phyloP scores from a whole-genome alignment of 2,888 invertebrate genomes.

The Metalampra italica region DNA sequence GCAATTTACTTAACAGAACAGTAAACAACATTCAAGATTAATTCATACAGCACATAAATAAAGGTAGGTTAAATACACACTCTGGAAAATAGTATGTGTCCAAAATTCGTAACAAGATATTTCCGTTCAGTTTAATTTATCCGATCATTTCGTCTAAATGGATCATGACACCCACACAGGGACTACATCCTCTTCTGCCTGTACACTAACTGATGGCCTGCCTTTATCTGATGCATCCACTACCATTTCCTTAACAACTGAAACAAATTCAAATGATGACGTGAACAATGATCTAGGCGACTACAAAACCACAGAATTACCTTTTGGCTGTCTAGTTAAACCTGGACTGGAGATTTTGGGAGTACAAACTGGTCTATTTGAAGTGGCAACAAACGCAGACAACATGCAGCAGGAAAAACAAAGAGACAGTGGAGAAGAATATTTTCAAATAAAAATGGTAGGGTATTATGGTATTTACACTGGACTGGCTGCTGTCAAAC shows the following conservation, averaged over 20 bases:
- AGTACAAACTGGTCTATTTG: neutral
- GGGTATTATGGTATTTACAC: too few relatives aligned
- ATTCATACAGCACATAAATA: neutral
- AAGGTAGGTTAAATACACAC: too few relatives aligned
- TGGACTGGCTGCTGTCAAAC: too few relatives aligned
- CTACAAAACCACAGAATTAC: neutral
- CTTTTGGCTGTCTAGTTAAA: neutral
- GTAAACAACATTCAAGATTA: neutral
- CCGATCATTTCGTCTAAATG: too few relatives aligned
- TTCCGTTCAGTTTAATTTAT: too few relatives aligned
- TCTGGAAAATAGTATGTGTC: too few relatives aligned
- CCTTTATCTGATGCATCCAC: neutral
- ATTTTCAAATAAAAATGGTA: too few relatives aligned
- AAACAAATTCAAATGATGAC: neutral
- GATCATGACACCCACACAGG: too few relatives aligned
- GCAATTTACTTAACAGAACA: neutral
- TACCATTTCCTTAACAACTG: neutral
- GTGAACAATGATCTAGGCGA: neutral
- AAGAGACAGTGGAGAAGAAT: too few relatives aligned
- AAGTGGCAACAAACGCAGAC: neutral
- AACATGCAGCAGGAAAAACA: neutral
- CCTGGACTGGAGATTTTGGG: neutral
- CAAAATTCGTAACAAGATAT: too few relatives aligned
- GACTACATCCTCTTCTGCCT: too few relatives aligned
- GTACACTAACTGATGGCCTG: neutral